Base-by-base conservation (phyloP, 2,888 invertebrate genomes). In the Sarcophaga rosellei region DNA sequence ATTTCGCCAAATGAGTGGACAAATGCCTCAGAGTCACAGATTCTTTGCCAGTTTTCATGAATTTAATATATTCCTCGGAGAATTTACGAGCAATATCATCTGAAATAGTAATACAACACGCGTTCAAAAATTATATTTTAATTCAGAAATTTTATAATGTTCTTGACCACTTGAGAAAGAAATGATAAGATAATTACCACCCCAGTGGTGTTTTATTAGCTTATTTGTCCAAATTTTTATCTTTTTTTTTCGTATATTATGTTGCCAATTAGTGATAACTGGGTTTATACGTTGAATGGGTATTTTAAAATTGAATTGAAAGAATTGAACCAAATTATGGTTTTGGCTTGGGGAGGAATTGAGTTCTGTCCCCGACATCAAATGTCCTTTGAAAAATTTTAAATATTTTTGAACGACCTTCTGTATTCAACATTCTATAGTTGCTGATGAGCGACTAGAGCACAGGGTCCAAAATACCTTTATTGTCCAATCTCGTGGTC, bases 51-150 rank as follows among this genome's bases (percentile, higher is more conserved):
- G 91, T 91, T 23, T 77, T 80, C 62, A 90, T 45, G 66, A 88
- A 93, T 74, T 90, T 87, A 6, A 90, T 73, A 82, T 91, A 92
- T 87, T 92, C 93, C 0, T 88, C 82, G 84, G 90, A 90, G 85
- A 92, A 91, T 88, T 90, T 89, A 3, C 87, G 77, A 11, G 91
- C 91, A 20, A 91, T 72, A n/a, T 89, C 88, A 81, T 89, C 92
- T 92, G 79, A 8, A 59, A 59, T 35, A 21, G 25, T 25, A 75
- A 3, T 20, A 45, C 15, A 47, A 45, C 3, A 61, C 0, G 5
- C 72, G n/a, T 21, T 35, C 20, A 59, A 66, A 44, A 35, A 65
- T 75, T 53, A 66, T 6, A 35, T 62, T 76, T 57, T 44, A 59
- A 59, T 5, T 20, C 2, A 23, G 15, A 53, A 53, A 53, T 3